Evolutionary conservation across 1,140 invertebrate species (phyloP).

Genomic region (Mamestra configurata): DNA sequence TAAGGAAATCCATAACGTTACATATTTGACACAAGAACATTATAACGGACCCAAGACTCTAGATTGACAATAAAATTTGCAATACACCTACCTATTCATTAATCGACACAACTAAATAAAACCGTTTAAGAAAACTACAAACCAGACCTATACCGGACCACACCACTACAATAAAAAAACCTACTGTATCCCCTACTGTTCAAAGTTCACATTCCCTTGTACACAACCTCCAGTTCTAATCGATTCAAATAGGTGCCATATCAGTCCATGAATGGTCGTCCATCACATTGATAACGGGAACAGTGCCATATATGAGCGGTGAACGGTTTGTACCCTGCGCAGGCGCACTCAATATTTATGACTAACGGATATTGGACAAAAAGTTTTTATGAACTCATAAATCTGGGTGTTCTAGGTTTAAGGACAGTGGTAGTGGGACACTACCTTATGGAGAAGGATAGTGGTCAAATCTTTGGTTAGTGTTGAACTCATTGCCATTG

Average conservation of each 20-base stretch:
- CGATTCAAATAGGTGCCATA: constrained; percentile 26
- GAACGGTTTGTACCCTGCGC: constrained; percentile 12
- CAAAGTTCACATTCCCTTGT: background rate
- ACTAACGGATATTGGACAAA: constrained; percentile 20
- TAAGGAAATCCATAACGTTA: no score
- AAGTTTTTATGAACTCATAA: constrained; percentile 4
- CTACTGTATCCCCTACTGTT: background rate
- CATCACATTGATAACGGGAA: constrained; percentile 41
- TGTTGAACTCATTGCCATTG: no score
- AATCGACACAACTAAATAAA: background rate
- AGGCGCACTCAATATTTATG: constrained; percentile 27
- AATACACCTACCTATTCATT: no score
- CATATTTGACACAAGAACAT: no score
- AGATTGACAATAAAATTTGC: no score
- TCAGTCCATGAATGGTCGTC: constrained; percentile 19
- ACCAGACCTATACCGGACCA: no score
- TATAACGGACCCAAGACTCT: no score
- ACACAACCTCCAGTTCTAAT: background rate
- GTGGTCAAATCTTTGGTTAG: background rate
- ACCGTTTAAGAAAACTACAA: background rate
- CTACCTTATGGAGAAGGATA: background rate
- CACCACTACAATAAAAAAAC: background rate
- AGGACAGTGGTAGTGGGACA: constrained; percentile 2
- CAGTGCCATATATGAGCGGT: constrained; percentile 13
- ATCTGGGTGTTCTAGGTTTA: constrained; percentile 18